Base-by-base conservation (phyloP, 30 jellyfish, hydroid and myxozoan species). In the Phacellophora camtschatica region DNA sequence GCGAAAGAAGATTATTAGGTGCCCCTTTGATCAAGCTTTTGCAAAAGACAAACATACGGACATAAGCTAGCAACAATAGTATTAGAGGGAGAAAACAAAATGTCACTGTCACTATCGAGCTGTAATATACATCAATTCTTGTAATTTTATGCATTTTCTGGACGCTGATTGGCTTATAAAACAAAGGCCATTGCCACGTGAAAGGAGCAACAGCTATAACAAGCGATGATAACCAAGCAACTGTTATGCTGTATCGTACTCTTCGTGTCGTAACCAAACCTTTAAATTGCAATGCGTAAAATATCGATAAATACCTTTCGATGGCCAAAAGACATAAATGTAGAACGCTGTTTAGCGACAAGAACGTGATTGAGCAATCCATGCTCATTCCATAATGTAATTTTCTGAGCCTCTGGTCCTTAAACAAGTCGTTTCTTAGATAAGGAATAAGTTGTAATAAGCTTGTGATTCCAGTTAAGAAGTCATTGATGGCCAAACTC, bases 401-500 rank as follows among this genome's bases (percentile, higher is more conserved):
- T 1, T 30, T 34, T 50, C 39, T 34, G 32, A 80, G 30, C 0
- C 33, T 6, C n/a, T 31, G 34, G 30, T 86, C 29, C n/a, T 19
- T 53, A 33, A 62, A 54, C 13, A 56, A 15, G 12, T 56, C 76
- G 30, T 16, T 45, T 30, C 71, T 64, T 15, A 76, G 65, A 37
- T 42, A 79, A 1, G 96, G 96, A 24, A 84, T 31, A 4, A 85
- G 32, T 35, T 92, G 96, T 2, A 92, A 33, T 28, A 92, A 43
- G 31, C 89, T 66, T 0, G 71, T 62, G 0, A 79, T 9, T n/a
- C 98, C 98, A 9, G 93, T 64, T 29, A 92, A 43, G 30, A 92
- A 18, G 56, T 92, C 98, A 51, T 64, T 84, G n/a, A 85, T 72
- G 19, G 98, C 90, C 19, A 92, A 66, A 83, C 98, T 92, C 0